Conservation (phyloP, 2,113 vertebrate genomes). For the Oreotrochilus melanogaster region DNA sequence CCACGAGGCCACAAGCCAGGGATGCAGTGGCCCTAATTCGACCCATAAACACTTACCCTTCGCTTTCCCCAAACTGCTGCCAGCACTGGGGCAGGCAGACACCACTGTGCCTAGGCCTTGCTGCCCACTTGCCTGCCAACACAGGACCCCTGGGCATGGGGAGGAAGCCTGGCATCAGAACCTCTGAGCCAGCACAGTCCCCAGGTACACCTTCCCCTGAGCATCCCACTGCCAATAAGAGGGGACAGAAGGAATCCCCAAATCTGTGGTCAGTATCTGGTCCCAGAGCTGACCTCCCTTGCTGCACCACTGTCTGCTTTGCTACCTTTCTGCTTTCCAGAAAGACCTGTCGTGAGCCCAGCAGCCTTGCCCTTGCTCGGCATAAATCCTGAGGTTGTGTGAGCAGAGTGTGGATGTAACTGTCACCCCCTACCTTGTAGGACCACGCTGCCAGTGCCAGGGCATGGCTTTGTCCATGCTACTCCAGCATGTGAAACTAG, state of each 20-base stretch:
- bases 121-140: neutral
- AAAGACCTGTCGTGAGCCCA: neutral
- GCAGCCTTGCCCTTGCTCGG: neutral
- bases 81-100: neutral
- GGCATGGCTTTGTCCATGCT: neutral
- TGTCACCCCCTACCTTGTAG: rapidly evolving
- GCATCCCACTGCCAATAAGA: neutral
- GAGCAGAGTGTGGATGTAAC: neutral
- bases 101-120: neutral
- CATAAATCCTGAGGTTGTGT: rapidly evolving
- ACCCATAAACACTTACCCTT: constrained; percentile 39
- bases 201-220: neutral
- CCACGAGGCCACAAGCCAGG: neutral
- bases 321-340: neutral
- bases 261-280: neutral
- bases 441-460: rapidly evolving
- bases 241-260: neutral
- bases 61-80: neutral
- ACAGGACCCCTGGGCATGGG: neutral
- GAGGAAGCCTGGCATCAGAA: neutral
- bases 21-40: constrained; percentile 41
- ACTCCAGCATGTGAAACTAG: rapidly evolving
- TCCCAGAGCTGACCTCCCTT: neutral
- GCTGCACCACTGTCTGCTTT: rapidly evolving
- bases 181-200: rapidly evolving